Conservation (phyloP, 2,113 vertebrate genomes). For the Talpa occidentalis region DNA sequence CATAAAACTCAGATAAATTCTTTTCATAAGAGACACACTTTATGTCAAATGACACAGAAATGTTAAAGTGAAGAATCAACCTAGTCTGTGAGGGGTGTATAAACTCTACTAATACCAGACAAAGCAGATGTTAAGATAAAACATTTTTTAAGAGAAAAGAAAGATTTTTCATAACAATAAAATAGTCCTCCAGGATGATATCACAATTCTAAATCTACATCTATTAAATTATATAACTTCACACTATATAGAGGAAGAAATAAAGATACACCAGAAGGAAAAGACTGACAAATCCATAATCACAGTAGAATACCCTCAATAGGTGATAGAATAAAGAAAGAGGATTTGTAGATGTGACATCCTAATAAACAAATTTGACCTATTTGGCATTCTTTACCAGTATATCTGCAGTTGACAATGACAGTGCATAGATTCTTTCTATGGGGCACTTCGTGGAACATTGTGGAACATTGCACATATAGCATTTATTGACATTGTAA, state of each 20-base stretch:
- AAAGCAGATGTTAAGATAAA: background rate
- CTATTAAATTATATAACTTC: background rate
- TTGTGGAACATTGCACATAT: background rate
- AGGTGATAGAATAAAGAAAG: background rate
- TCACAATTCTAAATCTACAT: background rate
- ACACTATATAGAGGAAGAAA: background rate
- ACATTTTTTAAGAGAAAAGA: background rate
- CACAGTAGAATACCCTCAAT: background rate
- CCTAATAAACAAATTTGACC: background rate
- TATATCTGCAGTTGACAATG: background rate
- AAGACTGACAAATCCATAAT: background rate
- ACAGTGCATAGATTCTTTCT: background rate
- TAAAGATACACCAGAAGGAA: background rate
- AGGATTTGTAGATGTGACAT: background rate
- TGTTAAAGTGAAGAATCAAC: background rate
- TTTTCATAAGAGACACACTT: background rate
- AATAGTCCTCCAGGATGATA: background rate
- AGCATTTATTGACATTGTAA: background rate
- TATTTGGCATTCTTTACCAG: background rate
- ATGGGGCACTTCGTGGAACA: background rate
- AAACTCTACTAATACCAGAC: background rate
- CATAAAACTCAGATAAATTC: background rate
- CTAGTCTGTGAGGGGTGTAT: background rate
- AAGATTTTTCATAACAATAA: background rate
- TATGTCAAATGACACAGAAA: background rate